Evolutionary conservation across 2,797 vertebrate genomes (phyloP).

Genomic region (Pipistrellus pygmaeus): DNA sequence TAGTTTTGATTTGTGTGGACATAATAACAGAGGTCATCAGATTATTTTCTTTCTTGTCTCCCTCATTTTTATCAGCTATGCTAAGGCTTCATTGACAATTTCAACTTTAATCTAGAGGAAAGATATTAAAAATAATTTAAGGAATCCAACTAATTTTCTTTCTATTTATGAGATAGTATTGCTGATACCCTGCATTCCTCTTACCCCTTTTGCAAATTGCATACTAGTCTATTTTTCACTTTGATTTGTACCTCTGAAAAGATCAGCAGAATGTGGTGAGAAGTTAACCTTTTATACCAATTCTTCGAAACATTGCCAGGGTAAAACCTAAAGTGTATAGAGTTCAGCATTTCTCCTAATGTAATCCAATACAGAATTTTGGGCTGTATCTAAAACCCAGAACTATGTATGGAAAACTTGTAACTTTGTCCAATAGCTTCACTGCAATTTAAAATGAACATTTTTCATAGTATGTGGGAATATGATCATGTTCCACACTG

Average conservation of each 20-base stretch:
- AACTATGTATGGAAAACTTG: neutral
- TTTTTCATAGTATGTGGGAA: neutral
- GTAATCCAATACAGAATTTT: conserved; percentile 7
- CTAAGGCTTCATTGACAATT: conserved; percentile 70
- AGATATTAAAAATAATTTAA: conserved; percentile 80
- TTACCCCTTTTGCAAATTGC: conserved; percentile 41
- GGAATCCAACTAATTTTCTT: conserved; percentile 78
- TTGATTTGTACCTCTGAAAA: conserved; percentile 80
- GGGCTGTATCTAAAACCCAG: neutral
- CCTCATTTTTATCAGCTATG: conserved; percentile 69
- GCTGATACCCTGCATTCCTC: conserved; percentile 71
- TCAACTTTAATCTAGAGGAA: conserved; percentile 66
- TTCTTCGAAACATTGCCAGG: neutral
- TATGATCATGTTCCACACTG: neutral
- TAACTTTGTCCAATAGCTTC: neutral
- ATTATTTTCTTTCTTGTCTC: conserved; percentile 58
- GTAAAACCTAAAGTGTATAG: neutral
- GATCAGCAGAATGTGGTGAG: conserved; percentile 73
- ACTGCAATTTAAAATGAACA: neutral
- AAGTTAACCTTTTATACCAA: conserved; percentile 34
- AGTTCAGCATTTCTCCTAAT: neutral
- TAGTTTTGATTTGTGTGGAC: conserved; percentile 76
- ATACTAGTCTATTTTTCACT: conserved; percentile 77
- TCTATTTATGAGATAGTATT: conserved; percentile 68
- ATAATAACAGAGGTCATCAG: conserved; percentile 67